Evolutionary conservation across 2,888 invertebrate species (phyloP), one percentile per base, ranked within the genome.

Genomic region (Chrysolina haemoptera): DNA sequence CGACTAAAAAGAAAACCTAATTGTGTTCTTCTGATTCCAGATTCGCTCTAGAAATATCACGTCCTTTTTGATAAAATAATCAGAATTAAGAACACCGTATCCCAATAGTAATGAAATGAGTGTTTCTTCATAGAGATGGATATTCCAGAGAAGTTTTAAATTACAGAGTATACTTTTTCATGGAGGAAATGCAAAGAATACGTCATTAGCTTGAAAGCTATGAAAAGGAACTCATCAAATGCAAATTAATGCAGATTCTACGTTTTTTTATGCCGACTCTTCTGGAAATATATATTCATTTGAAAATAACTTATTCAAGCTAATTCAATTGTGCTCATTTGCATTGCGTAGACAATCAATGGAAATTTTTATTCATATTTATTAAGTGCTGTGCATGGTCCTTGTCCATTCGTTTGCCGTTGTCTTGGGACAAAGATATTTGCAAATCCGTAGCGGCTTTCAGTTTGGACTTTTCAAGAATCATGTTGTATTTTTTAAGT

Each of bases 171-270:
- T n/a, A 59, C 35, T 59, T 59, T 59, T 20, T 35, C 27, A 59
- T 59, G 22, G 8, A 22, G 27, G 59, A n/a, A 27, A 59, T n/a
- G 59, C 35, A 59, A 59, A 59, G 59, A 59, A 59, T 59, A 59
- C 59, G 59, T 59, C 59, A 59, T 59, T 59, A 59, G 59, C 59
- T 59, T 59, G 59, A 59, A 59, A 59, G 59, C 35, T 59, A 59
- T 27, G 59, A 27, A 22, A 59, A 59, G 59, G 27, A 59, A 59
- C 35, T 59, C 14, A 27, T 27, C 50, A 59, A 59, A 35, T 59
- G 59, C 59, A 59, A 59, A 59, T 59, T 59, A 22, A 59, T 35
- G 59, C 59, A 59, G n/a, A 59, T 59, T 59, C 16, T 5, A 14
- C 46, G 22, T 50, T 59, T 59, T n/a, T 59, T 59, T 12, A 53